Base-by-base conservation (phyloP, 1,140 invertebrate genomes). In the Micrasema longulum region DNA sequence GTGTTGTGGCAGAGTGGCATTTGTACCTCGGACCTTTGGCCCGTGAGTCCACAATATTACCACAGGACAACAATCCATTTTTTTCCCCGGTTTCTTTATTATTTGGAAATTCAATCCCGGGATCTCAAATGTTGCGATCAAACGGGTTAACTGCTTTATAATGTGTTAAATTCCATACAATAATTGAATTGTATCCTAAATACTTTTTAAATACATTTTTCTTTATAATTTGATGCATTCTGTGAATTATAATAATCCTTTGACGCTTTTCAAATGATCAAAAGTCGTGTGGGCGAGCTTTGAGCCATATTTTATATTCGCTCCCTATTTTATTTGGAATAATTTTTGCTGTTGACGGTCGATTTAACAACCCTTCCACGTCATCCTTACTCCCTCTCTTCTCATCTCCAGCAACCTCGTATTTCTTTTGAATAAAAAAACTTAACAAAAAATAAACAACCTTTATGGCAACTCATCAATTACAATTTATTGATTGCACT, bases 401-500 rank as follows among this genome's bases (percentile, higher is more conserved):
- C 50, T 22, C 22, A n/a, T 31, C 50, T 22, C 22, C 12, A 12
- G 10, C 5, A 53, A 11, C 10, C n/a, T 22, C 18, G 48, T 52
- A 22, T 52, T 23, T 20, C 48, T 23, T 52, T 52, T 52, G 48
- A 52, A 60, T 41, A 38, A 60, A 60, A 57, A 60, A 60, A 16
- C 35, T 60, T 41, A n/a, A 16, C 36, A 18, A 23, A 60, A 53
- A 60, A 60, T 41, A 60, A 60, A 60, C 36, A 35, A 12, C 55
- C n/a, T 35, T 43, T 60, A 43, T 41, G 18, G 16, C 16, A 11
- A 41, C 16, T 38, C 55, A 60, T 60, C 36, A 60, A 60, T 60
- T 60, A 41, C 12, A 60, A 22, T 20, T 60, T 43, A 60, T 60
- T 60, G 55, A 60, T 41, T 60, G 55, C 55, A 41, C 55, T 60